A percentile compares a stretch with the other conserved stretches of the same genome.
These are phyloP conservation scores for Kuschelorhynchus macadamiae DNA, from an alignment of 2,888 invertebrate genomes.

Conservation along the genomic window DNA sequence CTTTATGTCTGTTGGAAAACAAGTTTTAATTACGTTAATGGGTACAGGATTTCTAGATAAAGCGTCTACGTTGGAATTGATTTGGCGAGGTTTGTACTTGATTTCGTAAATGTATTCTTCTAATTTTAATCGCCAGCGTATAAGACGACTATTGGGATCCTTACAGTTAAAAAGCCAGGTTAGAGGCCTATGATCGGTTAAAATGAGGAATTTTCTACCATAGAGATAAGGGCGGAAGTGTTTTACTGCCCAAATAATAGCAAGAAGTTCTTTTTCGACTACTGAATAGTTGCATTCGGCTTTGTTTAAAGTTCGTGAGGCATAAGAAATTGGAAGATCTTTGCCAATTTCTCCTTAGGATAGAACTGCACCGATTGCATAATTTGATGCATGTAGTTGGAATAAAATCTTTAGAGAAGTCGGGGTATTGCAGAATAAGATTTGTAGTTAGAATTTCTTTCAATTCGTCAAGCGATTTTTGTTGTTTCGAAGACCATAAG, in stretches of 20 bases:
- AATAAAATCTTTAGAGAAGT: too few relatives aligned
- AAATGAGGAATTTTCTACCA: constrained; percentile 60
- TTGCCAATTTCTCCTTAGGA: too few relatives aligned
- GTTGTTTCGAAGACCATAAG: too few relatives aligned
- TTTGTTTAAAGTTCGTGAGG: constrained; percentile 59
- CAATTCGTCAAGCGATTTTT: too few relatives aligned
- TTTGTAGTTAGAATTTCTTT: too few relatives aligned
- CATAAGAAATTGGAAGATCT: constrained; percentile 60
- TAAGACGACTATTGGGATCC: constrained; percentile 57
- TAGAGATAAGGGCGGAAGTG: constrained; percentile 64
- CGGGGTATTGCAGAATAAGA: too few relatives aligned
- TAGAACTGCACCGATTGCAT: too few relatives aligned
- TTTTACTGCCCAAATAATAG: constrained; percentile 61
- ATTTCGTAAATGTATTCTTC: constrained; percentile 61
- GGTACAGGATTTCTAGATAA: neutral
- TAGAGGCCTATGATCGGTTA: constrained; percentile 63
- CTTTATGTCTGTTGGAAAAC: too few relatives aligned
- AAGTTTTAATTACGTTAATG: too few relatives aligned
- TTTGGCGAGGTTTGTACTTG: constrained; percentile 18
- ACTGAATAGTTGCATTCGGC: constrained; percentile 62
- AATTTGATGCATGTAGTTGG: too few relatives aligned
- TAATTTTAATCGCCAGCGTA: constrained; percentile 59
- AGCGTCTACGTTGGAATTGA: constrained; percentile 29
- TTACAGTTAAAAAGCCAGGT: constrained; percentile 60
- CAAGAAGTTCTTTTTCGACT: constrained; percentile 59